Base-by-base conservation (phyloP, 2,113 vertebrate genomes). In the Megalops atlanticus region DNA sequence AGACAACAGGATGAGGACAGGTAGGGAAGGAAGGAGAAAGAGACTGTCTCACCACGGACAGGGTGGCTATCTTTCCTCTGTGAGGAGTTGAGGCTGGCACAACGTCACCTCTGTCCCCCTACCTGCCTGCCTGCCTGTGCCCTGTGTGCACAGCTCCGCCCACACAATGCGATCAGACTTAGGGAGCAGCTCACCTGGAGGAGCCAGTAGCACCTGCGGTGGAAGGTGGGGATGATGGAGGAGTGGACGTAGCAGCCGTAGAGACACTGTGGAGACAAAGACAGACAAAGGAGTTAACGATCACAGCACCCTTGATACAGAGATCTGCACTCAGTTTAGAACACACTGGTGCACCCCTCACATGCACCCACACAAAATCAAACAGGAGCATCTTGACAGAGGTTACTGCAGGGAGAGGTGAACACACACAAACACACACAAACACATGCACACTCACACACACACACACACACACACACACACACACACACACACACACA, bases 181-280 rank as follows among this genome's bases (percentile, higher is more conserved):
- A 85, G 84, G 33, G 82, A 0, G 79, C 84, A 77, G 89, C 96
- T 95, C 97, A 99, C 97, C 97, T 99, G 97, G 91, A 99, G 97
- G 91, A 99, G 97, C 97, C 97, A 99, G 94, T 99, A 99, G 95
- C 97, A 99, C 95, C 97, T 95, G 91, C 97, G 95, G 95, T 99
- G 97, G 96, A 99, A 99, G 89, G 97, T 99, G 92, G 97, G 97
- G 95, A 99, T 98, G 95, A 99, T 98, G 92, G 97, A 98, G 90
- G 97, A 99, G 92, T 99, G 97, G 86, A 98, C 97, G 75, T 99
- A 99, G 93, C 97, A 99, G 94, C 97, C 97, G 74, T 99, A 99
- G 89, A 99, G 93, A 95, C 97, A 99, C 97, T 99, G 84, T 70
- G 90, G 85, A 90, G 83, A 89, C 90, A 81, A 8, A 81, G 74